A percentile compares a stretch with the other conserved stretches of the same genome.
These are phyloP conservation scores for Rhimphoctona megacephalus DNA, from an alignment of 2,888 invertebrate genomes.

Conservation along the genomic window DNA sequence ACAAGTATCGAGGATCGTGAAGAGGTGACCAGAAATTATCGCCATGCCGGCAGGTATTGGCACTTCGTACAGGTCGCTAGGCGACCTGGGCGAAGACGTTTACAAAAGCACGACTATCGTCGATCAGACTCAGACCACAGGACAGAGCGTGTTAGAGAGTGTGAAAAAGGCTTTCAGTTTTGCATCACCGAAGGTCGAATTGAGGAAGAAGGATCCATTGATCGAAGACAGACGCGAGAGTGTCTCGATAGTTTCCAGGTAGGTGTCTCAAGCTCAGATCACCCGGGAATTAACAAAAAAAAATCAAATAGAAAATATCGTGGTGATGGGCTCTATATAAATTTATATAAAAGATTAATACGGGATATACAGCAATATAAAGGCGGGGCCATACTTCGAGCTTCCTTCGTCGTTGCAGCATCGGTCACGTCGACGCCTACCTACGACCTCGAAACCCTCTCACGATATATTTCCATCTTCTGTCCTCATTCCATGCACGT, in stretches of 20 bases:
- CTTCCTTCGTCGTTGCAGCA: conserved; percentile 61
- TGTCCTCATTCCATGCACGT: conserved; percentile 43
- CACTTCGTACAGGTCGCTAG: conserved; percentile 88
- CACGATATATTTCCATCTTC: conserved; percentile 34
- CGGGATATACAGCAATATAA: conserved; percentile 6
- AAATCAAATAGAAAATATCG: conserved; percentile 3
- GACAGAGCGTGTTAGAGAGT: conserved; percentile 86
- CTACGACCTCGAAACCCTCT: conserved; percentile 62
- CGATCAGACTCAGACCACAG: conserved; percentile 86
- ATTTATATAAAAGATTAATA: background rate
- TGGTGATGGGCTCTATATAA: conserved; percentile 43
- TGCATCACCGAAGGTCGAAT: conserved; percentile 84
- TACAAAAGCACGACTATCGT: conserved; percentile 88
- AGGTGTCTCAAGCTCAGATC: conserved; percentile 66
- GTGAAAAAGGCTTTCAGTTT: conserved; percentile 88
- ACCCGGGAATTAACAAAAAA: conserved; percentile 26
- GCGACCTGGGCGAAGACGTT: conserved; percentile 86
- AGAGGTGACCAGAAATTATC: conserved; percentile 63
- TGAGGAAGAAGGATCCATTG: conserved; percentile 83
- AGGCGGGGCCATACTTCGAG: conserved; percentile 64
- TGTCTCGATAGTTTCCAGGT: conserved; percentile 84
- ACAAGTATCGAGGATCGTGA: conserved; percentile 42
- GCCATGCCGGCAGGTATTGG: conserved; percentile 89
- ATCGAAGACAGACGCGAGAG: conserved; percentile 83
- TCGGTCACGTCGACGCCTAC: conserved; percentile 53